Evolutionary conservation across 2,113 vertebrate genomes (phyloP).

Genomic region (Rhinogobius similis): DNA sequence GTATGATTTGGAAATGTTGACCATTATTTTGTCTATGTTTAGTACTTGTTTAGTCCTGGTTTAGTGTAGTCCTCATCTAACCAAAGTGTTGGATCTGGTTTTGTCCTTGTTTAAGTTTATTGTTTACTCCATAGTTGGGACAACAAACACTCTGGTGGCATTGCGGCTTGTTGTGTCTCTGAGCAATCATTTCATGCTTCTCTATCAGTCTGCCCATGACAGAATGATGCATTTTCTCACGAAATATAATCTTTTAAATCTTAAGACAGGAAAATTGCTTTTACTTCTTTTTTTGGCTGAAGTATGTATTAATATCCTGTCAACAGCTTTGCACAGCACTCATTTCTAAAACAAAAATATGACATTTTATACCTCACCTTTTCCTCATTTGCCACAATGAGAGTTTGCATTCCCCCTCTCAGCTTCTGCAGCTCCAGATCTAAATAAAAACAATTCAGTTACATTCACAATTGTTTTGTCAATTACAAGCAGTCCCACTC

Average conservation of each 20-base stretch:
- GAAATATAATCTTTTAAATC: background rate
- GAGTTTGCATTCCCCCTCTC: constrained; percentile 88
- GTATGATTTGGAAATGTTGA: too few species aligned
- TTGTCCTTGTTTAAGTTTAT: background rate
- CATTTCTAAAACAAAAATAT: background rate
- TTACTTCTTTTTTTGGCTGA: background rate
- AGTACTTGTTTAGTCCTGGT: background rate
- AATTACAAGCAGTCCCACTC: background rate
- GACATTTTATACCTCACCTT: constrained; percentile 79
- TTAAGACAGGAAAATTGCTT: too few species aligned
- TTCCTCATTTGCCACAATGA: constrained; percentile 89
- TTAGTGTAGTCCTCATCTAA: background rate
- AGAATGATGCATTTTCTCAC: background rate
- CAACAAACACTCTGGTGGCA: background rate
- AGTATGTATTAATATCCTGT: background rate
- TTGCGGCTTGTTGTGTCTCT: background rate
- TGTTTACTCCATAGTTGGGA: background rate
- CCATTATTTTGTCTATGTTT: background rate
- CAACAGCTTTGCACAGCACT: background rate
- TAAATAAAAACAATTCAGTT: constrained; percentile 65
- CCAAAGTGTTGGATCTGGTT: background rate
- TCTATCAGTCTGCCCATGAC: background rate
- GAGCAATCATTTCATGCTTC: background rate
- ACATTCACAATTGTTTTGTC: constrained; percentile 8
- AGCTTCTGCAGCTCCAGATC: constrained; percentile 91